Percentiles rank a stretch among this genome's conserved stretches.
phyloP scores from a whole-genome alignment of 37 sponge, comb jelly and placozoan genomes.

The Bolinopsis microptera region DNA sequence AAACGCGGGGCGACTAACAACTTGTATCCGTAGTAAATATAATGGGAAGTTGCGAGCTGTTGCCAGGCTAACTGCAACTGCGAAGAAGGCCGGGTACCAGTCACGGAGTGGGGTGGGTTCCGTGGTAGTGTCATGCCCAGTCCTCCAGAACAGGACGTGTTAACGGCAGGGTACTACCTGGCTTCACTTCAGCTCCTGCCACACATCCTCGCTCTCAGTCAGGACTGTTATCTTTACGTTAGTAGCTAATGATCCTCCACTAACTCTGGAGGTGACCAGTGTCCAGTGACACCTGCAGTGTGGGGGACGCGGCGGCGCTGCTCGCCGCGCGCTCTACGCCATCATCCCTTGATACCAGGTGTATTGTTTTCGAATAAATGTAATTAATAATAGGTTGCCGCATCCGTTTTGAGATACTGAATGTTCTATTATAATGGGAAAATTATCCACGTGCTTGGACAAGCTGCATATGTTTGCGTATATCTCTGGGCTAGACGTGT shows the following conservation, averaged over 20 bases:
- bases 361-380: neutral
- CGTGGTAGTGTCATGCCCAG: neutral
- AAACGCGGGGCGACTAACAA: too few species aligned
- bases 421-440: neutral
- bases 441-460: neutral
- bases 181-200: neutral
- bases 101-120: neutral
- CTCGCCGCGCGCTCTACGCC: neutral
- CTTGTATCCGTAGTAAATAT: too few species aligned
- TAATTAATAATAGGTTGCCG: neutral
- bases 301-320: neutral
- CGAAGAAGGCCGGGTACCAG: too few species aligned
- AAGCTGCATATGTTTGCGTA: neutral
- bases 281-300: neutral
- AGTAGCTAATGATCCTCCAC: neutral
- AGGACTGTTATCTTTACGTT: neutral
- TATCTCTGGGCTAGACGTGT: neutral
- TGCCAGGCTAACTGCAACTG: neutral
- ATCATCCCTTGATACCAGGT: neutral
- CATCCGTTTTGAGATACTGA: neutral
- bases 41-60: too few species aligned
- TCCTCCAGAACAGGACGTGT: too few species aligned
- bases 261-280: neutral
- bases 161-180: neutral
- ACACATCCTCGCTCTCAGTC: too few species aligned